Base-by-base conservation (phyloP, 2,113 vertebrate species). In the Platycercus adscitus region DNA sequence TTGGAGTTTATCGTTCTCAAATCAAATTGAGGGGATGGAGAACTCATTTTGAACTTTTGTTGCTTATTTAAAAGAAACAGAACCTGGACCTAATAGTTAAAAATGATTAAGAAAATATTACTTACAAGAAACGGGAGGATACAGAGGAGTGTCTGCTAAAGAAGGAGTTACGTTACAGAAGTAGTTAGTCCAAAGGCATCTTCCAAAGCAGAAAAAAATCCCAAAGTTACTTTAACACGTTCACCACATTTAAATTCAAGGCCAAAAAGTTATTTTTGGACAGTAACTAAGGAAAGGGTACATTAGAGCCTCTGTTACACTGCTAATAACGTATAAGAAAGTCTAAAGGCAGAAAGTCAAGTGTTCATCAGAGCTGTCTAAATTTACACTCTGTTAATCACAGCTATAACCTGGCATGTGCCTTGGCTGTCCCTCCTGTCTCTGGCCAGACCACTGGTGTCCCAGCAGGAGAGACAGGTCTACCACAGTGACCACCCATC, bases 401-500 rank as follows among this genome's bases (percentile, higher is more conserved):
- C 68, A 77, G 58, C 43, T 25, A 24, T 49, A 5, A 1, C 46
- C 66, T 61, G 41, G 15, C 44, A 35, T 0, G 0, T 37, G 49
- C 24, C 65, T 82, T 12, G 37, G 58, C 50, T 43, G 71, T 31
- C 10, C 47, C 52, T 61, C 17, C 12, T 68, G 35, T 33, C 39
- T 50, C 47, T 44, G 26, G 17, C 13, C 70, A 71, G 47, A 65
- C 2, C 17, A 33, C 56, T 41, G 26, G 23, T 72, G 35, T 26
- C 20, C 26, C 0, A 0, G 35, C 29, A 50, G 77, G 24, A 76
- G 41, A 47, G 7, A 29, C 13, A 66, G 19, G 24, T 73, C 76
- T 31, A 52, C 25, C 9, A 0, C 0, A 47, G 31, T 8, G 7
- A 43, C 21, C 6, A 3, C 3, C 15, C 9, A 0, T 29, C 19